Base-by-base conservation (phyloP, 2,113 vertebrate species). In the Vicugna pacos region DNA sequence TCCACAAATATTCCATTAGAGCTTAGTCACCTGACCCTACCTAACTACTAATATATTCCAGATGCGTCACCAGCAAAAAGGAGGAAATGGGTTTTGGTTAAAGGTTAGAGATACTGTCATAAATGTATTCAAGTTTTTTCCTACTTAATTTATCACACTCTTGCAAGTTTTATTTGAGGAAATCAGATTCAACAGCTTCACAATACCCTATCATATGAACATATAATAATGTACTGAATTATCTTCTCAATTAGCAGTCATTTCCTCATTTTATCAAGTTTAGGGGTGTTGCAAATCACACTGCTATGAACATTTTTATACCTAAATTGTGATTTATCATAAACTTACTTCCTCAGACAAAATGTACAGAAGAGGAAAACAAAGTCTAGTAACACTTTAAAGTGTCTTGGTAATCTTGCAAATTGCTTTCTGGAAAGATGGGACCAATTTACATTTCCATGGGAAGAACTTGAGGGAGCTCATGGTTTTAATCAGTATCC, bases 301-400 rank as follows among this genome's bases (percentile, higher is more conserved):
- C 42, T n/a, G 10, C 11, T 8, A 15, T 42, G 46, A 88, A 80
- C 9, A 58, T 42, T 70, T 92, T 77, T 62, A 80, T 81, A 77
- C 2, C 26, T 82, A 69, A 87, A 62, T 81, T 85, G 64, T 80
- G 38, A 93, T 58, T 92, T 81, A 76, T 76, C 26, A 85, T 69
- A 77, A 72, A 38, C 30, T 52, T 38, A 70, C 22, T 42, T 77
- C 52, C 9, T 72, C n/a, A 82, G 52, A 42, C 3, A 50, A 81
- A 89, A 90, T 77, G 9, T 42, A 65, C 65, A 77, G 85, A 95
- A 75, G 6, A 81, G 38, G 56, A 83, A 93, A 94, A 67, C 28
- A 60, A 91, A 86, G 35, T 13, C 35, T 70, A 82, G n/a, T 30
- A 72, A 32, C 12, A 62, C 58, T 88, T 86, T 72, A 38, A 82